phyloP scores from a whole-genome alignment of 2,888 invertebrate genomes.

The Epirrhoe alternata region DNA sequence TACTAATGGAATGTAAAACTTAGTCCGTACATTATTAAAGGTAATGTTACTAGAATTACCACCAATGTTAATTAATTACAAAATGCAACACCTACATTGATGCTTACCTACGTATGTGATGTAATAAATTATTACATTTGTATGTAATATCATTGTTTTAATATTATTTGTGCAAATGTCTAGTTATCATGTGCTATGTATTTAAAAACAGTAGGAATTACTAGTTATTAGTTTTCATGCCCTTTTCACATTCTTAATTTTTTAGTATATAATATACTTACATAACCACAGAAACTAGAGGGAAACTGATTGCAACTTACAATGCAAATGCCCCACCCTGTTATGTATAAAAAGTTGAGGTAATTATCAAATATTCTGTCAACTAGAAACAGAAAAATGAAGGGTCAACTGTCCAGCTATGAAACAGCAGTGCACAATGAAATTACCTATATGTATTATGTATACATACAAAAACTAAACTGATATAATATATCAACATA shows the following conservation, averaged over 20 bases:
- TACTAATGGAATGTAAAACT: constrained; percentile 14
- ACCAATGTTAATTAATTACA: not conserved
- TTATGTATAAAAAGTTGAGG: not conserved
- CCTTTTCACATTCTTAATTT: no score
- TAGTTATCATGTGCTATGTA: not conserved
- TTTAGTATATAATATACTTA: no score
- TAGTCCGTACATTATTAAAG: not conserved
- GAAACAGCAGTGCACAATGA: no score
- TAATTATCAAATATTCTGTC: not conserved
- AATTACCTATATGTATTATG: no score
- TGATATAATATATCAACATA: no score
- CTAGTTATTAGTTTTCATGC: no score
- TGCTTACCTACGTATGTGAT: not conserved
- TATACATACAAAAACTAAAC: no score
- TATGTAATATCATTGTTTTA: not conserved
- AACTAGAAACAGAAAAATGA: not conserved
- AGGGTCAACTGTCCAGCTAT: no score
- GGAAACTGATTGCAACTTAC: not conserved
- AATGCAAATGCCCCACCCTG: not conserved
- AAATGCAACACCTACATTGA: not conserved
- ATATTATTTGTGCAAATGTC: not conserved
- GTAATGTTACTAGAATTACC: not conserved
- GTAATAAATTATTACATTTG: not conserved
- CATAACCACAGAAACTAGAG: not conserved
- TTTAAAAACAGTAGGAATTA: not conserved